Conservation (phyloP, 2,797 vertebrate genomes). For the Gymnothorax reevesii region DNA sequence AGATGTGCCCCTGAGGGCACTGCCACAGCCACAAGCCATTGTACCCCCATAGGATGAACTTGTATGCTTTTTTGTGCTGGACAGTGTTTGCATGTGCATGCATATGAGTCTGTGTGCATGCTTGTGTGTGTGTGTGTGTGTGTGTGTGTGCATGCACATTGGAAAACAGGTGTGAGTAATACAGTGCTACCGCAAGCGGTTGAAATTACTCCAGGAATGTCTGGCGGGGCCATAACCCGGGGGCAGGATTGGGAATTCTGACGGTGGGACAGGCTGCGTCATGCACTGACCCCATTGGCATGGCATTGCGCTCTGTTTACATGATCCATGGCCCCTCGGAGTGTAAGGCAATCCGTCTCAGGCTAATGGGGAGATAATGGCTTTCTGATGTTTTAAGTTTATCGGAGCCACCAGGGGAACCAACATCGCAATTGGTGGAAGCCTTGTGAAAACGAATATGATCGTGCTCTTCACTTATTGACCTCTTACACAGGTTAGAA, state of each 20-base stretch:
- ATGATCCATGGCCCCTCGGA: not conserved
- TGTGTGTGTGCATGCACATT: not conserved
- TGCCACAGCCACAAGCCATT: no score
- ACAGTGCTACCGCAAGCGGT: not conserved
- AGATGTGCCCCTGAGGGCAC: no score
- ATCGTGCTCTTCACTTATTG: not conserved
- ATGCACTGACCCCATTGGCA: conserved; percentile 38
- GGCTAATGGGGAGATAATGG: conserved; percentile 29
- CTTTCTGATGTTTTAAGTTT: conserved; percentile 13
- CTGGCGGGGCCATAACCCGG: conserved; percentile 30
- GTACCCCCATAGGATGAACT: no score
- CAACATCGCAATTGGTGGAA: not conserved
- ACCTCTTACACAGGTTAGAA: not conserved
- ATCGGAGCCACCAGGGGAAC: not conserved
- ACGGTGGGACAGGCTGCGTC: conserved; percentile 39
- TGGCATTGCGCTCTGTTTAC: not conserved
- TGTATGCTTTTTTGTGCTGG: not conserved
- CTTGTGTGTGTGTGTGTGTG: not conserved
- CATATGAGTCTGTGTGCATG: not conserved
- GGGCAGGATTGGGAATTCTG: conserved; percentile 45
- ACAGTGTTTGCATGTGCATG: not conserved
- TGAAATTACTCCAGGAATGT: conserved; percentile 25
- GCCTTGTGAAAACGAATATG: not conserved
- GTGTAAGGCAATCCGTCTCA: conserved; percentile 14
- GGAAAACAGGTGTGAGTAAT: not conserved